Base-by-base conservation (phyloP, 2,113 vertebrate genomes). In the Sceloporus tristichus region DNA sequence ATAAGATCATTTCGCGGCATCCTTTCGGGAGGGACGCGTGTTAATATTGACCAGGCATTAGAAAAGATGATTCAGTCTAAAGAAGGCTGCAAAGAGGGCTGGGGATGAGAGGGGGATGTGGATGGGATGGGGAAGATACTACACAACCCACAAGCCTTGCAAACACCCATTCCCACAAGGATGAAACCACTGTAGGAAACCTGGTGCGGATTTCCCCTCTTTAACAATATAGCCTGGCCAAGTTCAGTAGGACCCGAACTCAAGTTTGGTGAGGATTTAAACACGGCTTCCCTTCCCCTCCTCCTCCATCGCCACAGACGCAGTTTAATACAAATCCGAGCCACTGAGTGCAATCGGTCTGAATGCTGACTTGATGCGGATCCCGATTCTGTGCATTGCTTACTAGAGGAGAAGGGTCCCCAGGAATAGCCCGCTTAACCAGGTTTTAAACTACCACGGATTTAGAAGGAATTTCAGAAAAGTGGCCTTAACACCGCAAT, bases 1-100 rank as follows among this genome's bases (percentile, higher is more conserved):
- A 97, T 97, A 97, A 97, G 95, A 97, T 96, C 96, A 96, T 97
- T 97, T 97, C 96, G 94, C 89, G 95, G 96, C 95, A 97, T 96
- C 96, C 96, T 94, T 96, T 96, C 94, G 94, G 94, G 94, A 96
- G 94, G 94, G 94, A 96, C 93, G 90, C 95, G 90, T 91, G 96
- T 95, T 48, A 92, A 92, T 96, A 97, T 96, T 95, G 97, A 97
- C 96, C 94, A 94, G 92, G 92, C 95, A 91, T 96, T 96, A 96
- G 95, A 93, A 96, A 96, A 96, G 96, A 96, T 96, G 94, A 96
- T 97, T 94, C 94, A 91, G 95, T 95, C 91, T 95, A 97, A 34
- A 96, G 96, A 96, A 96, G 85, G 94, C 94, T 80, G 90, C 91
- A 94, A 96, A 95, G n/a, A 40, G 11, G 53, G 9, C 9, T 8